Evolutionary conservation across 1,140 invertebrate genomes (phyloP).

Genomic region (Dinoponera quadriceps): DNA sequence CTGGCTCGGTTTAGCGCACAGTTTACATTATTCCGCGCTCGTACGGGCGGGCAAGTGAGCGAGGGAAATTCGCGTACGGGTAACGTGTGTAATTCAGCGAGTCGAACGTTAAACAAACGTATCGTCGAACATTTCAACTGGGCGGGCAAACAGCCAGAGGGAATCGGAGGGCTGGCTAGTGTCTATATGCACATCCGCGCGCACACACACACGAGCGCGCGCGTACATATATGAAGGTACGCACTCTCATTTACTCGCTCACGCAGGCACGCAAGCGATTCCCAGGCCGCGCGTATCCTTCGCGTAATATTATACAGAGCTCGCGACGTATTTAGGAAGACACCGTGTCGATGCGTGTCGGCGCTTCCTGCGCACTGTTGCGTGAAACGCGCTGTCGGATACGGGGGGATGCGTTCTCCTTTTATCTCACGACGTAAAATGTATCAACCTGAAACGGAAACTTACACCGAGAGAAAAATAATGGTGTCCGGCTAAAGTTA

Average conservation of each 20-base stretch:
- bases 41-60: background rate
- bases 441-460: too few relatives aligned
- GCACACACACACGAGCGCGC: constrained; percentile 6
- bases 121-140: constrained; percentile 65
- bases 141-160: constrained; percentile 67
- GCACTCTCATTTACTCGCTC: too few relatives aligned
- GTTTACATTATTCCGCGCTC: constrained; percentile 36
- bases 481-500: too few relatives aligned
- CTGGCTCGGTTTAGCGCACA: background rate
- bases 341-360: constrained; percentile 2
- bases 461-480: too few relatives aligned
- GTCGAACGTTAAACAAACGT: constrained; percentile 49
- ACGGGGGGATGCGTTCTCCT: background rate
- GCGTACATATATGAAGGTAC: background rate
- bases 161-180: constrained; percentile 60
- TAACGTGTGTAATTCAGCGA: constrained; percentile 55
- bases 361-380: background rate
- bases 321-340: constrained; percentile 40
- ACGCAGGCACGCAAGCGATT: too few relatives aligned
- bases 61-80: constrained; percentile 27
- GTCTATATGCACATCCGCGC: constrained; percentile 63
- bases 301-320: constrained; percentile 53
- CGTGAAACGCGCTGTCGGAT: background rate
- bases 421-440: too few relatives aligned
- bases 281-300: constrained; percentile 45